phyloP scores from a whole-genome alignment of 1,140 invertebrate species.

The Brachionus paranguensis region DNA sequence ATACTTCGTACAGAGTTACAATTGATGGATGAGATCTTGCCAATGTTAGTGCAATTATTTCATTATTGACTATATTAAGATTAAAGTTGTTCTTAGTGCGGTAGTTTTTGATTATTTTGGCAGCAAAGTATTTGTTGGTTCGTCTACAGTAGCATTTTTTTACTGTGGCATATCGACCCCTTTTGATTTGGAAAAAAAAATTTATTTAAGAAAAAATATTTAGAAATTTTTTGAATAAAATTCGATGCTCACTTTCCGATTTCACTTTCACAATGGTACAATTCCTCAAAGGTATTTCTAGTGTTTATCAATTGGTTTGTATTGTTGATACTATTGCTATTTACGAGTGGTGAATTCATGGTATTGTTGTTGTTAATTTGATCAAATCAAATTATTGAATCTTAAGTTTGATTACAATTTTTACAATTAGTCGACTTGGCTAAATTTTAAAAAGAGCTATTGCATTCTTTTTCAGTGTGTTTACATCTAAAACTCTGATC shows the following conservation, averaged over 20 bases:
- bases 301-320: conserved; percentile 27
- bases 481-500: neutral
- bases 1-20: conserved; percentile 30
- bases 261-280: conserved; percentile 32
- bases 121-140: conserved; percentile 17
- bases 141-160: conserved; percentile 31
- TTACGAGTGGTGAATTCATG: conserved; percentile 4
- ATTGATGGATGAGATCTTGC: conserved; percentile 24
- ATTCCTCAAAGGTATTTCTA: conserved; percentile 26
- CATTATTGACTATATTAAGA: conserved; percentile 35
- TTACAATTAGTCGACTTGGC: neutral
- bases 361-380: neutral
- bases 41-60: conserved; percentile 10
- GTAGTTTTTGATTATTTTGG: conserved; percentile 40
- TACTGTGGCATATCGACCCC: conserved; percentile 30
- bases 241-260: conserved; percentile 15
- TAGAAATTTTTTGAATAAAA: neutral
- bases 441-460: neutral
- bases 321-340: neutral
- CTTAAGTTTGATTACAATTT: neutral
- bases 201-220: neutral
- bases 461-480: neutral
- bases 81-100: conserved; percentile 31
- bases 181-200: neutral
- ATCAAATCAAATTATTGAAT: neutral